Conservation (phyloP, 2,113 vertebrate species). For the Colinus virginianus region DNA sequence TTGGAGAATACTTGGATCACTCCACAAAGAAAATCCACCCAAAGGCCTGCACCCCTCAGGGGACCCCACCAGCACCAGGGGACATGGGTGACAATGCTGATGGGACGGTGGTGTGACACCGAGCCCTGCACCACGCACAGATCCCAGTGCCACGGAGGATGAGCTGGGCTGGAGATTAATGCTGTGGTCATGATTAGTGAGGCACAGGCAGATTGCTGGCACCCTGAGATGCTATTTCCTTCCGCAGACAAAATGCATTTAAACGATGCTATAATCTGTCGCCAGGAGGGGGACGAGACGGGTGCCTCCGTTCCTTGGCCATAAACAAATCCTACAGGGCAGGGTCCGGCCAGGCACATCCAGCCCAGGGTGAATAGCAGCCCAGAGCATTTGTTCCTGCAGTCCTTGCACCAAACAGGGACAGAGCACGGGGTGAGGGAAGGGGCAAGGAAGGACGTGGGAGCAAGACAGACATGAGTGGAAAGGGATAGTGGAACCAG, state of each 20-base stretch:
- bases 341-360: neutral
- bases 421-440: neutral
- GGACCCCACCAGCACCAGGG: neutral
- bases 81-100: neutral
- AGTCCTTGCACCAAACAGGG: rapidly evolving
- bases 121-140: rapidly evolving
- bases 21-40: neutral
- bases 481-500: neutral
- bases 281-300: neutral
- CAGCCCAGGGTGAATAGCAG: neutral
- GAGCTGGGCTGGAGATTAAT: neutral
- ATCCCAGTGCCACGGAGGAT: rapidly evolving
- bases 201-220: neutral
- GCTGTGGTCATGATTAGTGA: neutral
- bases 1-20: neutral
- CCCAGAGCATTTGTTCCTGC: no score
- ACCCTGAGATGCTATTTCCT: slow-evolving; percentile 1
- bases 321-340: neutral
- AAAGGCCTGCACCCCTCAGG: neutral
- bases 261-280: slow-evolving; percentile 1
- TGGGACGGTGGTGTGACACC: neutral
- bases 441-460: neutral
- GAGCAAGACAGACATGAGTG: neutral
- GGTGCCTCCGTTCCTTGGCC: neutral
- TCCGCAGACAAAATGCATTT: slow-evolving; percentile 28